These are phyloP conservation scores for Galbula dea DNA, from an alignment of 2,113 vertebrate genomes.

Conservation along the genomic window DNA sequence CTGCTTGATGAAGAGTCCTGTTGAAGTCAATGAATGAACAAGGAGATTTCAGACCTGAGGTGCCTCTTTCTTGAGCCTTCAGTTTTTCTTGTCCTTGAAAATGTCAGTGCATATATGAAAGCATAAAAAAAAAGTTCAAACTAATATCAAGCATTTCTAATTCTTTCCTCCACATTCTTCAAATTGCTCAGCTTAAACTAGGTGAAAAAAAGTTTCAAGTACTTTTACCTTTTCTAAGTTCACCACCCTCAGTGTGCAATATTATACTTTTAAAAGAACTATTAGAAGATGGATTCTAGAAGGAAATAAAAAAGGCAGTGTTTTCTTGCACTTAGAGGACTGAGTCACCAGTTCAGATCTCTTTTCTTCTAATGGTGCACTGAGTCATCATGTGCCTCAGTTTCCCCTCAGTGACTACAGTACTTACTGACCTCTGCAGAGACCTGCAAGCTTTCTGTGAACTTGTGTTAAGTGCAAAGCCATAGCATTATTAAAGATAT, in stretches of 20 bases:
- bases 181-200: background rate
- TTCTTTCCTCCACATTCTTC: background rate
- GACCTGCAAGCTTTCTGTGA: background rate
- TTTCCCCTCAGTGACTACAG: background rate
- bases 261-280: background rate
- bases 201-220: background rate
- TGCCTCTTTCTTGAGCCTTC: background rate
- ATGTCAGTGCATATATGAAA: background rate
- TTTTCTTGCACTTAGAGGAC: background rate
- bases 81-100: background rate
- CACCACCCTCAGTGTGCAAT: background rate
- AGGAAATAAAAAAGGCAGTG: background rate
- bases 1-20: background rate
- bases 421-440: background rate
- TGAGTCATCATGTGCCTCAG: slow-evolving; percentile 28
- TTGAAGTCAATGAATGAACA: background rate
- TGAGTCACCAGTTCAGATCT: background rate
- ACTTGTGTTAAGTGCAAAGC: background rate
- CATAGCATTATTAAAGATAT: background rate
- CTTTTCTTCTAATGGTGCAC: background rate
- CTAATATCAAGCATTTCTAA: background rate
- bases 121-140: background rate
- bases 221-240: background rate
- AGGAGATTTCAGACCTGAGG: background rate
- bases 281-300: background rate